Percentiles rank a stretch among this genome's conserved stretches.
phyloP scores from a whole-genome alignment of 2,888 invertebrate species.

The Byasa hedistus region DNA sequence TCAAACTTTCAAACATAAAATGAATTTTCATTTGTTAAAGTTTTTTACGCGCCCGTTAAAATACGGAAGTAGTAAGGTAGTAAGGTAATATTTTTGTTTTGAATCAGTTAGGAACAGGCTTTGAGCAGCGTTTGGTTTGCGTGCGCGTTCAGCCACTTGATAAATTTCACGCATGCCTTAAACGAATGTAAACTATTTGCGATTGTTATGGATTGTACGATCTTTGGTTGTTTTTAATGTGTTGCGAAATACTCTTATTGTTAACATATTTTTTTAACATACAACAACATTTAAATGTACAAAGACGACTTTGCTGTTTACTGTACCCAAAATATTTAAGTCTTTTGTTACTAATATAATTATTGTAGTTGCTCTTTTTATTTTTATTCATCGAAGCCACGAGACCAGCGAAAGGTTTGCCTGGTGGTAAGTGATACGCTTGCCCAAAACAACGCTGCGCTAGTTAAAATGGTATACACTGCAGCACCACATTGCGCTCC shows the following conservation, averaged over 20 bases:
- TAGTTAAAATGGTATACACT: too few species aligned
- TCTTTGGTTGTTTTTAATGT: not conserved
- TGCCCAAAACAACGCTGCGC: too few species aligned
- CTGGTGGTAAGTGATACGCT: too few species aligned
- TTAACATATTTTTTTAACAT: too few species aligned
- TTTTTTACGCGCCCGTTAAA: not conserved
- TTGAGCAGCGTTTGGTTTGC: constrained; percentile 16
- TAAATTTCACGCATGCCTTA: constrained; percentile 26
- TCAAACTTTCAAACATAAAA: not conserved
- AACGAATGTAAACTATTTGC: constrained; percentile 20
- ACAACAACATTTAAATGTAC: too few species aligned
- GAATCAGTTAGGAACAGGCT: constrained; percentile 14
- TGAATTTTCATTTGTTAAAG: not conserved
- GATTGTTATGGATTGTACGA: constrained; percentile 3
- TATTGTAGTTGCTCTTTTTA: too few species aligned
- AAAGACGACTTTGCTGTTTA: too few species aligned
- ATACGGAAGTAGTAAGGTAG: not conserved
- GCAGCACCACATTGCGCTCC: too few species aligned
- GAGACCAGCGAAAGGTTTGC: too few species aligned
- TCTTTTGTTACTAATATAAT: too few species aligned
- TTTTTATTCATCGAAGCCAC: too few species aligned
- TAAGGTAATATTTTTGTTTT: constrained; percentile 10
- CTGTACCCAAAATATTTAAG: too few species aligned
- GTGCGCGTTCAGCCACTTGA: constrained; percentile 17
- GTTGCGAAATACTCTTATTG: not conserved